Evolutionary conservation across 1,140 invertebrate genomes (phyloP).

Genomic region (Solenopsis fugax): DNA sequence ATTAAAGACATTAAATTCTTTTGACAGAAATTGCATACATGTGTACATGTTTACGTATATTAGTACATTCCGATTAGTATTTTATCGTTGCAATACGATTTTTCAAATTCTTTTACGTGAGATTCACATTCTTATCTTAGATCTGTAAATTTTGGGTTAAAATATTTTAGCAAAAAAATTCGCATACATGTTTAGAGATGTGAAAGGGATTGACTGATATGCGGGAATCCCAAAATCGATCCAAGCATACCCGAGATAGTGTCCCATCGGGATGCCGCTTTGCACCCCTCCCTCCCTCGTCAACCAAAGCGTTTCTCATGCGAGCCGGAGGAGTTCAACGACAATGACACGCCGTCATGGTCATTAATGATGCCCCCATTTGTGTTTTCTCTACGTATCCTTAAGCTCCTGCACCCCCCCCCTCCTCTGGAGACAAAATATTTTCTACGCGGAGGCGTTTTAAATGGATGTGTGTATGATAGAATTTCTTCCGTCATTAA

Average conservation of each 20-base stretch:
- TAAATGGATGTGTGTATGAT: constrained; percentile 85
- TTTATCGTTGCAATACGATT: not conserved
- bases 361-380: constrained; percentile 76
- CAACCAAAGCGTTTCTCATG: constrained; percentile 59
- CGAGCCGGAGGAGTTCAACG: constrained; percentile 72
- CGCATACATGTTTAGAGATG: not conserved
- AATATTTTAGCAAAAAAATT: not conserved
- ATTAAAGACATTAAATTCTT: not conserved
- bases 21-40: not conserved
- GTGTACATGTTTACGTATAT: not conserved
- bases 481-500: constrained; percentile 87
- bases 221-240: constrained; percentile 14
- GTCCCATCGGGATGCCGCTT: constrained; percentile 24
- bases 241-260: not conserved
- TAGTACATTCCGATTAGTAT: not conserved
- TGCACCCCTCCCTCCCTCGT: not conserved
- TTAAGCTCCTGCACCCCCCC: constrained; percentile 73
- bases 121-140: not conserved
- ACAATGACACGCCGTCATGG: constrained; percentile 74
- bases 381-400: constrained; percentile 69
- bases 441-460: constrained; percentile 77
- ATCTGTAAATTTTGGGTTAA: not conserved
- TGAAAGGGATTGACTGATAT: constrained; percentile 8
- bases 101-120: not conserved
- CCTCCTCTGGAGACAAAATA: constrained; percentile 84